These are phyloP conservation scores for Synergus umbraculus DNA, from an alignment of 2,888 invertebrate species.

Conservation along the genomic window DNA sequence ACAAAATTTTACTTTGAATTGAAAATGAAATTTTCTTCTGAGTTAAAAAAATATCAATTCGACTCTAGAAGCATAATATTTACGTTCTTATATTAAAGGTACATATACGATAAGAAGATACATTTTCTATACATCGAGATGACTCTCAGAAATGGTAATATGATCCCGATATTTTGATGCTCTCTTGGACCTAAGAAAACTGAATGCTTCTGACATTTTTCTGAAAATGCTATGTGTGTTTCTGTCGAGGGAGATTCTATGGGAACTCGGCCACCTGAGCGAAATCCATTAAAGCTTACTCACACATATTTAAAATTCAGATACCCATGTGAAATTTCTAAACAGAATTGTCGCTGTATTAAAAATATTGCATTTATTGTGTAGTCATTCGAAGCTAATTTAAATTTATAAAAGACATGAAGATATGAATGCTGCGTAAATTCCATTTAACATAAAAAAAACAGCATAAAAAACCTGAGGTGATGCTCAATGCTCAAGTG, in stretches of 20 bases:
- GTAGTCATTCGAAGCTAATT: background rate
- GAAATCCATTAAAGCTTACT: constrained; percentile 23
- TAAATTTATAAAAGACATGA: background rate
- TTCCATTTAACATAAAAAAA: background rate
- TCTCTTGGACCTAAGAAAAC: background rate
- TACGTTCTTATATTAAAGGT: background rate
- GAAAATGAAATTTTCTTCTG: background rate
- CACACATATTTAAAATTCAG: background rate
- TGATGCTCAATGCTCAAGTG: constrained; percentile 3
- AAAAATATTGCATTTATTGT: background rate
- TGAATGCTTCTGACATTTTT: constrained; percentile 9
- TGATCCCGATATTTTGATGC: constrained; percentile 1
- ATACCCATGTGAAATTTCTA: background rate
- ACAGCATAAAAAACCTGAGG: background rate
- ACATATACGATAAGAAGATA: background rate
- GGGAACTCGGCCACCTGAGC: constrained; percentile 34
- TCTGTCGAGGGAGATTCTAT: background rate
- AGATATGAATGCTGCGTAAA: background rate
- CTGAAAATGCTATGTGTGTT: constrained; percentile 12
- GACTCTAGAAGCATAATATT: too few relatives aligned
- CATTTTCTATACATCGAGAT: background rate
- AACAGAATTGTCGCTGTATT: too few relatives aligned
- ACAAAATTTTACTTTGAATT: too few relatives aligned
- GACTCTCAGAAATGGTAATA: constrained; percentile 2
- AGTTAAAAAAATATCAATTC: background rate